phyloP scores from a whole-genome alignment of 2,888 invertebrate species.

The Sphaerophoria rueppellii region DNA sequence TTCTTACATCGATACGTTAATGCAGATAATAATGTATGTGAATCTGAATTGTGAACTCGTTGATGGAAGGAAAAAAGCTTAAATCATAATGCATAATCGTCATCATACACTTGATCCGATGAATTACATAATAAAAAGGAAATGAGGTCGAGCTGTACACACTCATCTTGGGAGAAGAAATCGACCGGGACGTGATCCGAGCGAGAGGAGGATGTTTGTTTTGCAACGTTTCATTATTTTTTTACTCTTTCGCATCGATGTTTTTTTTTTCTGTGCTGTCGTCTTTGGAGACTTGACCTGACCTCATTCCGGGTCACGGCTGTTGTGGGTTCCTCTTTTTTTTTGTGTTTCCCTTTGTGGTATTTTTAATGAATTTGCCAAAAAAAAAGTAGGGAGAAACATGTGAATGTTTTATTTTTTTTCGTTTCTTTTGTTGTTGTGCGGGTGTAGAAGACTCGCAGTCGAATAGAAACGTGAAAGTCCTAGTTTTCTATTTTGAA shows the following conservation, averaged over 20 bases:
- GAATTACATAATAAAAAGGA: conserved; percentile 63
- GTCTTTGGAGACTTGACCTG: conserved; percentile 63
- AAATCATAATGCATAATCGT: conserved; percentile 52
- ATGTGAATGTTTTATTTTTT: conserved; percentile 16
- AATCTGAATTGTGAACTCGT: background rate
- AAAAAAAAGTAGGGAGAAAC: conserved; percentile 42
- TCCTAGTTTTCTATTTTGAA: conserved; percentile 21
- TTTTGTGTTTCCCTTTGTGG: conserved; percentile 36
- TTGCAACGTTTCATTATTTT: conserved; percentile 37
- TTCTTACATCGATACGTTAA: conserved; percentile 21
- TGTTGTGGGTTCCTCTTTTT: conserved; percentile 43
- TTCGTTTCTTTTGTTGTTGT: conserved; percentile 2
- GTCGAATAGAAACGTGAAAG: background rate
- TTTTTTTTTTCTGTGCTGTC: conserved; percentile 32
- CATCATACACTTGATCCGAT: conserved; percentile 56
- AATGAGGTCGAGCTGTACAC: conserved; percentile 61
- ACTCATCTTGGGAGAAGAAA: conserved; percentile 4
- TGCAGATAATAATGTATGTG: conserved; percentile 23
- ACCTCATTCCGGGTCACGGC: conserved; percentile 68
- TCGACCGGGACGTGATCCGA: conserved; percentile 42
- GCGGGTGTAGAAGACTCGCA: background rate
- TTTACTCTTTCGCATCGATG: conserved; percentile 17
- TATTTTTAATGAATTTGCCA: conserved; percentile 59
- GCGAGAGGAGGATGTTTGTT: conserved; percentile 38
- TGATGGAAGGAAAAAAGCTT: background rate